Evolutionary conservation across 2,113 vertebrate species (phyloP).

Genomic region (Pycnonotus jocosus): DNA sequence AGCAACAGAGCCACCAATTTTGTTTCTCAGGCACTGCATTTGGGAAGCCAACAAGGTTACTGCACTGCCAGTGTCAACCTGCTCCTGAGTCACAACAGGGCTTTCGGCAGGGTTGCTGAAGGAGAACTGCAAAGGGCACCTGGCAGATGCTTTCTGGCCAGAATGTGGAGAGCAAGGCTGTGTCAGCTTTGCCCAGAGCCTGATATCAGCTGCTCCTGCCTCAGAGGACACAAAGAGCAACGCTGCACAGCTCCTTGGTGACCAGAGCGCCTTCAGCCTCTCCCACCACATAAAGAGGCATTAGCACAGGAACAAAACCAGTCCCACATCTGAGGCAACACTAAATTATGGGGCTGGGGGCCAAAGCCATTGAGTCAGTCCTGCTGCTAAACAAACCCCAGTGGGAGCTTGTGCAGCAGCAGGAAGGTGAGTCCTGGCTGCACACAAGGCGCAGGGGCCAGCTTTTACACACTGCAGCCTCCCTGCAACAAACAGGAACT

Average conservation of each 20-base stretch:
- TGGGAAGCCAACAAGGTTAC: background rate
- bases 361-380: background rate
- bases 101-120: background rate
- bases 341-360: background rate
- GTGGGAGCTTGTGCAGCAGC: background rate
- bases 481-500: background rate
- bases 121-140: background rate
- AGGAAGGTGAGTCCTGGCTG: accelerated
- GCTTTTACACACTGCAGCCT: background rate
- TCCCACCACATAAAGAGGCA: accelerated
- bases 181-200: background rate
- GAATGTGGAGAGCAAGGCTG: background rate
- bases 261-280: accelerated
- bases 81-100: background rate
- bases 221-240: background rate
- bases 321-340: accelerated
- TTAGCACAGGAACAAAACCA: background rate
- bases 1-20: accelerated
- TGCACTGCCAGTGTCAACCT: background rate
- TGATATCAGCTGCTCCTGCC: background rate
- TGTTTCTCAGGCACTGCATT: background rate
- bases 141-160: background rate
- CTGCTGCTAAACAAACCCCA: background rate
- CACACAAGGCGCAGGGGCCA: accelerated
- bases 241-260: accelerated